phyloP scores from a whole-genome alignment of 1,140 invertebrate genomes.

The Tetragonula clypearis region DNA sequence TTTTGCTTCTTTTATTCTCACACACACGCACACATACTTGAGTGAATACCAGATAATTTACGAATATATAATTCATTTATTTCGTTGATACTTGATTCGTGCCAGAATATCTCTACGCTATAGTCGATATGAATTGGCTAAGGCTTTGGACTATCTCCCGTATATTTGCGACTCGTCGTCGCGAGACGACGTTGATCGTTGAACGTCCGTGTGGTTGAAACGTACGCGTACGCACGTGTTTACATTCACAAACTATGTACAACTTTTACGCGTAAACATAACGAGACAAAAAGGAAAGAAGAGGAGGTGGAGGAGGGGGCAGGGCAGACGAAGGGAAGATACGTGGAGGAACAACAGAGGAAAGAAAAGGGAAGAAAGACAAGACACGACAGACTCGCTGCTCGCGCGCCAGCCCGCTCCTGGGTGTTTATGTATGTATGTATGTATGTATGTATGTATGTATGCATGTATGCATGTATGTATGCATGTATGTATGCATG shows the following conservation, averaged over 20 bases:
- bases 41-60: slow-evolving; percentile 19
- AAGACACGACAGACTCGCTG: background rate
- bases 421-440: background rate
- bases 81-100: slow-evolving; percentile 42
- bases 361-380: background rate
- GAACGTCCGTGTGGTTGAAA: slow-evolving; percentile 71
- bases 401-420: background rate
- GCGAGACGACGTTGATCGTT: slow-evolving; percentile 88
- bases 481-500: background rate
- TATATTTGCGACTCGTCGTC: slow-evolving; percentile 81
- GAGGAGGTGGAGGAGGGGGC: no score
- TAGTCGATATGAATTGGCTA: slow-evolving; percentile 87
- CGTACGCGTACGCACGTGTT: slow-evolving; percentile 69
- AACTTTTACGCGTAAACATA: slow-evolving; percentile 28
- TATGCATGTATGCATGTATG: no score
- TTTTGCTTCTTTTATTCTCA: background rate
- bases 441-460: background rate
- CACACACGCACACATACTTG: background rate
- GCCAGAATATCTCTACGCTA: slow-evolving; percentile 53
- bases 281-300: no score
- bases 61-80: slow-evolving; percentile 63
- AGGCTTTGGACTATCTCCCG: slow-evolving; percentile 84
- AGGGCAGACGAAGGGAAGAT: no score
- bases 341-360: background rate
- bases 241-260: slow-evolving; percentile 60